Percentiles rank a stretch among this genome's conserved stretches.
phyloP scores from a whole-genome alignment of 1,140 invertebrate genomes.

The Anastatus disparis region DNA sequence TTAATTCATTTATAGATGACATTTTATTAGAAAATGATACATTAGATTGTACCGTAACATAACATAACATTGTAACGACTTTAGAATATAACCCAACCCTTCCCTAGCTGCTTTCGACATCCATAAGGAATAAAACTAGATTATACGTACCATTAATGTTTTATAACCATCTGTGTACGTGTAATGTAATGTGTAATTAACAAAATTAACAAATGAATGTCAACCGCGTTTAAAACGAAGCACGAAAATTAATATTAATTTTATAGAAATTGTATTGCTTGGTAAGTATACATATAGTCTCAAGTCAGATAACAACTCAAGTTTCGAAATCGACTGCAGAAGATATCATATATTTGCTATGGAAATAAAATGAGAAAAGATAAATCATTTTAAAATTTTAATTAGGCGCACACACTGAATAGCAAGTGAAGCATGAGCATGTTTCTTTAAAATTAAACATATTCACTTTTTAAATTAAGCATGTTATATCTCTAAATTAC shows the following conservation, averaged over 20 bases:
- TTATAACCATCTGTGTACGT: slow-evolving; percentile 36
- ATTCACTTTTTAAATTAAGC: slow-evolving; percentile 25
- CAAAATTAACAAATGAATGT: slow-evolving; percentile 13
- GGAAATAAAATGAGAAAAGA: neutral
- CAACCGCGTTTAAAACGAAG: neutral
- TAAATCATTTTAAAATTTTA: neutral
- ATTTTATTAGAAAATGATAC: slow-evolving; percentile 13
- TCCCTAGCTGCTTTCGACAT: slow-evolving; percentile 61
- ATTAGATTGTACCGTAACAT: slow-evolving; percentile 23
- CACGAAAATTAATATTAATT: neutral
- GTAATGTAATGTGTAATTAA: slow-evolving; percentile 29
- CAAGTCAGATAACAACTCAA: neutral
- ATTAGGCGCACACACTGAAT: neutral
- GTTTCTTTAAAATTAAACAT: slow-evolving; percentile 23
- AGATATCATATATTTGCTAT: slow-evolving; percentile 5
- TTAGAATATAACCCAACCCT: slow-evolving; percentile 45
- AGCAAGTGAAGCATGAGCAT: slow-evolving; percentile 36
- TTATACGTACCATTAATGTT: slow-evolving; percentile 32
- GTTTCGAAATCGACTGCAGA: neutral
- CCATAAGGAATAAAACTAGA: slow-evolving; percentile 30
- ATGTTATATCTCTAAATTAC: too few relatives aligned
- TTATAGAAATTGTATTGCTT: neutral
- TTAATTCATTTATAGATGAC: slow-evolving; percentile 37
- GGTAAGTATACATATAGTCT: slow-evolving; percentile 38
- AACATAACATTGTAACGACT: slow-evolving; percentile 17